Base-by-base conservation (phyloP, 2,113 vertebrate species). In the Rhynchomys soricoides region DNA sequence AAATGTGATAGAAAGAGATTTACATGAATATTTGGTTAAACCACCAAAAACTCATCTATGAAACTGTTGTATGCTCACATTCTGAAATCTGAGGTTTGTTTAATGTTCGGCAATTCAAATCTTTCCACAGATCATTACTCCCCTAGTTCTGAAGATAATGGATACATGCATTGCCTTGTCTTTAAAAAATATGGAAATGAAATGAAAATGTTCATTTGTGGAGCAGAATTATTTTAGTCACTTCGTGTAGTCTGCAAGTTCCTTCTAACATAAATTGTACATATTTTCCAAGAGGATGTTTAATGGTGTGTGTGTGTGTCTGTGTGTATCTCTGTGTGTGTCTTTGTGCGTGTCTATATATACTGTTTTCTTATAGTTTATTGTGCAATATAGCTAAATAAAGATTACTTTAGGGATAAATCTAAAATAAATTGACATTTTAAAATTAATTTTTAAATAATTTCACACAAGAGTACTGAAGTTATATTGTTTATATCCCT, bases 171-270 rank as follows among this genome's bases (percentile, higher is more conserved):
- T 26, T 52, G 29, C 34, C 37, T 95, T 88, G n/a, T 7, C 7
- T 89, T 88, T 8, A 29, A 31, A 81, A 81, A 93, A 94, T 68
- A 55, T 62, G 70, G 68, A n/a, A 90, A 74, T 15, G 62, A 52
- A 92, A n/a, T 68, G 75, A 93, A 97, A 97, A 81, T 89, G 26
- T 57, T 71, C 19, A 17, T 85, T 83, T 89, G 29, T 70, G 82
- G 24, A 43, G 29, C 57, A 85, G 57, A 87, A n/a, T 40, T 74
- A 64, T 86, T 89, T 82, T 68, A 73, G 74, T 45, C 37, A 11
- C 0, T 86, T 34, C 19, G 94, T 82, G 48, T 8, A 68, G 9
- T 43, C 2, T 70, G 78, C 43, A 82, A 31, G 68, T 95, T 89
- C 7, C 4, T 78, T 95, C 71, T 70, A 24, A 37, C 86, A 37